Base-by-base conservation (phyloP, 2,113 vertebrate species). In the Larimichthys polyactis region DNA sequence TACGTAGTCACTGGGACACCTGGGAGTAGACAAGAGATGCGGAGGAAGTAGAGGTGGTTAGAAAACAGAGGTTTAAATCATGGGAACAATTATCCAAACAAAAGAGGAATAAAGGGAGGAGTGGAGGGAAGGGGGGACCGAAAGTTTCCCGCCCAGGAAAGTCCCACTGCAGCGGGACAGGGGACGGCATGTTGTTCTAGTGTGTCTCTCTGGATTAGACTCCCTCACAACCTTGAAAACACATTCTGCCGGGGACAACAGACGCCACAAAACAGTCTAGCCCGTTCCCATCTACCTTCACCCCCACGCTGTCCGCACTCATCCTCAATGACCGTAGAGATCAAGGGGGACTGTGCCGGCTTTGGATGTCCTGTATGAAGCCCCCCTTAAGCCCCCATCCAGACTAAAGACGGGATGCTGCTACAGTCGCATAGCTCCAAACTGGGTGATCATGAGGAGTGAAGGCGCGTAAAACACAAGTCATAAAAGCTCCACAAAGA, bases 1-100 rank as follows among this genome's bases (percentile, higher is more conserved):
- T 40, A 95, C 84, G 0, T 94, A 96, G 84, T 95, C 93, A 2
- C 79, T 65, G 8, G 90, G 81, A 80, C 97, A 98, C 82, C 97
- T 98, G 93, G 64, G 0, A 69, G 15, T 2, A 75, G 59, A 85
- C 51, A 77, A 77, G 49, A 5, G 12, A 84, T 32, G 40, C 27
- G 24, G 24, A 52, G 43, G 32, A 59, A 73, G 22, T 1, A 32
- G 59, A 36, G 19, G 32, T 58, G 36, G 60, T 86, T 67, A 76
- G 65, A 69, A 81, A 86, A 82, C 46, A 27, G 24, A n/a, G n/a
- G 62, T 54, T 49, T 40, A 46, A 71, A 63, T 73, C 60, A 71
- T 73, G 63, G 49, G 79, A 78, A 74, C 59, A 78, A 86, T 82
- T 79, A 68, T 78, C 17, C 14, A 72, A 88, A 90, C 75, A 79